Evolutionary conservation across 2,113 vertebrate genomes (phyloP).

Genomic region (Notarius quadriscutis): DNA sequence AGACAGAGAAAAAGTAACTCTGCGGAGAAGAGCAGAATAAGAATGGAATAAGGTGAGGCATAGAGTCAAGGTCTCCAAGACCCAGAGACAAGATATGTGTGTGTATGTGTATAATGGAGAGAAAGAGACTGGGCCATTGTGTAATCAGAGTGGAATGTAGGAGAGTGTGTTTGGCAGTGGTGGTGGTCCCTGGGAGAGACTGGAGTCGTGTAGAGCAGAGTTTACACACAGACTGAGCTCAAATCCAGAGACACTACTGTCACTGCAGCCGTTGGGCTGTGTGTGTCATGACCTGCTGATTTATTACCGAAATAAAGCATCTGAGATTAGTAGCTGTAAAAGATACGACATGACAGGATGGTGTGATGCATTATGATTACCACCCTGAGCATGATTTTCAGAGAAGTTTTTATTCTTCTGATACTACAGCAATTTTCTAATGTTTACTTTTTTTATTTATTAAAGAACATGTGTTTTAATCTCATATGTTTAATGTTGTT

Average conservation of each 20-base stretch:
- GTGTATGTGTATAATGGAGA: neutral
- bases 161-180: conserved; percentile 48
- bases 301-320: neutral
- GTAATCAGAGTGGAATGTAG: conserved; percentile 58
- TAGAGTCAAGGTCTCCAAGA: neutral
- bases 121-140: conserved; percentile 33
- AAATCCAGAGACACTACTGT: conserved; percentile 27
- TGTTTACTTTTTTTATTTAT: neutral
- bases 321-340: neutral
- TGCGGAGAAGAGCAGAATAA: neutral
- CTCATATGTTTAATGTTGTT: neutral
- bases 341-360: neutral
- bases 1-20: neutral
- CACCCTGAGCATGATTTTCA: too few relatives aligned
- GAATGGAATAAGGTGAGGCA: neutral
- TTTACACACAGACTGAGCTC: conserved; percentile 13
- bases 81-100: neutral
- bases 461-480: neutral
- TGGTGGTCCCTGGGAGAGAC: conserved; percentile 37
- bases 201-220: neutral
- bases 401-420: neutral
- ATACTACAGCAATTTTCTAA: neutral
- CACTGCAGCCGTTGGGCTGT: conserved; percentile 14
- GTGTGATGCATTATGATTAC: neutral
- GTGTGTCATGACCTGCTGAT: conserved; percentile 4